A percentile compares a stretch with the other conserved stretches of the same genome.
phyloP scores from a whole-genome alignment of 1,140 invertebrate species.

The Cotesia glomerata region DNA sequence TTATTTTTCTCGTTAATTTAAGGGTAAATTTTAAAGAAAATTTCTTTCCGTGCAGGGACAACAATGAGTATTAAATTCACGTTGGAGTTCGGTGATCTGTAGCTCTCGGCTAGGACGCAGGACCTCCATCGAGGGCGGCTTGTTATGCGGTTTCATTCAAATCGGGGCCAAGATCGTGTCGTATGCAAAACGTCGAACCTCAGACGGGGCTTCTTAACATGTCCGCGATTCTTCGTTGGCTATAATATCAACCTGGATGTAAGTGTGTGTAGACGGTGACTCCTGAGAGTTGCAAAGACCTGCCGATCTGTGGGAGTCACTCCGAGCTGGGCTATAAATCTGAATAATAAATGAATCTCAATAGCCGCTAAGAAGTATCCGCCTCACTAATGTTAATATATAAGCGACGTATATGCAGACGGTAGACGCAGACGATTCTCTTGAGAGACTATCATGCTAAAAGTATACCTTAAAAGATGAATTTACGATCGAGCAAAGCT shows the following conservation, averaged over 20 bases:
- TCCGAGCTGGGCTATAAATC: conserved; percentile 62
- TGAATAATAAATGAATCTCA: conserved; percentile 64
- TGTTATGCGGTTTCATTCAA: conserved; percentile 58
- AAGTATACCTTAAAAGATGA: conserved; percentile 47
- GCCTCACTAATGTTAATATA: conserved; percentile 47
- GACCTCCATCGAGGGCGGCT: conserved; percentile 46
- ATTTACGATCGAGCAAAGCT: conserved; percentile 44
- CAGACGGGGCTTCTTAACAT: too few species aligned
- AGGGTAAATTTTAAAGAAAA: too few species aligned
- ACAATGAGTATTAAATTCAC: conserved; percentile 22
- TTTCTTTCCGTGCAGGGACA: too few species aligned
- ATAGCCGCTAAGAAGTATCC: conserved; percentile 64
- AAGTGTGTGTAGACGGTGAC: not conserved
- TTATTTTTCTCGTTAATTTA: too few species aligned
- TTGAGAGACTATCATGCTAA: conserved; percentile 34
- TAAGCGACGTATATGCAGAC: too few species aligned
- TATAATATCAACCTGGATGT: conserved; percentile 1
- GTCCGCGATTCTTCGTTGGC: conserved; percentile 9
- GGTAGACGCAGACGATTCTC: conserved; percentile 28
- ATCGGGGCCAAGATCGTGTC: conserved; percentile 60
- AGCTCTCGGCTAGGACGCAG: conserved; percentile 26
- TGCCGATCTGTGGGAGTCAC: conserved; percentile 63
- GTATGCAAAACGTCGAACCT: conserved; percentile 63
- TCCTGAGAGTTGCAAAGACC: conserved; percentile 49
- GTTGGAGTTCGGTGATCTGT: not conserved